phyloP scores from a whole-genome alignment of 2,113 vertebrate species.

The Tiliqua scincoides region DNA sequence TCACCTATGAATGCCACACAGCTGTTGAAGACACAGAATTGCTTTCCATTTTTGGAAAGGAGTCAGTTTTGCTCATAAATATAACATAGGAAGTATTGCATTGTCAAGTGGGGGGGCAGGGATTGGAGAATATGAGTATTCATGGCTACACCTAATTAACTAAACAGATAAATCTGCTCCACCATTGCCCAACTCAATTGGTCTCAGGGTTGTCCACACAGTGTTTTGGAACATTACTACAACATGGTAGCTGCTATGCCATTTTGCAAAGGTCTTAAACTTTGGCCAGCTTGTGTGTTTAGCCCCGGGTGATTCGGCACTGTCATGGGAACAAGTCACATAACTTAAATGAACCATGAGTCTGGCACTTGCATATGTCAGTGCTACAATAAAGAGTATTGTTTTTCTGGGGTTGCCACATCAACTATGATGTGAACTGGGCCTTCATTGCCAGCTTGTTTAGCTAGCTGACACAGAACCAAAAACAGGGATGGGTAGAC shows the following conservation, averaged over 20 bases:
- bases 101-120: neutral
- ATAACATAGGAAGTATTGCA: neutral
- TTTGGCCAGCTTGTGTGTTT: neutral
- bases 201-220: neutral
- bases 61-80: neutral
- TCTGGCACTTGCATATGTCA: neutral
- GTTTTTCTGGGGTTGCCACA: neutral
- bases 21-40: neutral
- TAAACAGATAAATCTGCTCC: too few relatives aligned
- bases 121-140: neutral
- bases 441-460: too few relatives aligned
- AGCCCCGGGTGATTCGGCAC: neutral
- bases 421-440: too few relatives aligned
- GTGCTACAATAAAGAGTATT: neutral
- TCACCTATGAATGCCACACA: neutral
- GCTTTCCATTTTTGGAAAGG: neutral
- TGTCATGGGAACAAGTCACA: neutral
- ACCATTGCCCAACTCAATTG: too few relatives aligned
- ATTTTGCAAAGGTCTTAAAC: neutral
- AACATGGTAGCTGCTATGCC: too few relatives aligned
- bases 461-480: too few relatives aligned
- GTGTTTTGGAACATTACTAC: neutral
- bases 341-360: neutral
- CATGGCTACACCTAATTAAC: neutral
- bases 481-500: too few relatives aligned